Evolutionary conservation across 1,140 invertebrate genomes (phyloP), one percentile per base, ranked within the genome.

Genomic region (Cherax destructor): DNA sequence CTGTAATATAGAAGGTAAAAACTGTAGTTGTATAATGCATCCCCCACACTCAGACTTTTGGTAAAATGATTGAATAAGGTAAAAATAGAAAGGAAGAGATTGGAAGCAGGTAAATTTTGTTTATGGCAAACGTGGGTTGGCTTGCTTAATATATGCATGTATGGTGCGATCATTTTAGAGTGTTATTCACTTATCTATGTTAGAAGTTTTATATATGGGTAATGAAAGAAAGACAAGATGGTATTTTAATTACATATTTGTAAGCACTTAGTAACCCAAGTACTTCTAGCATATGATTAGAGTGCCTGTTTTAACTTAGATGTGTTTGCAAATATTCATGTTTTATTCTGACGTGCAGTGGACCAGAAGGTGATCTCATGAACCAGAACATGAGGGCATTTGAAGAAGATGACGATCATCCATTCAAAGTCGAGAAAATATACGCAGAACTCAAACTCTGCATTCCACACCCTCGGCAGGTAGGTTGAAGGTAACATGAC

Each of bases 291-390:
- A 50, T 74, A 72, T 85, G 61, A 74, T 10, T 9, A 74, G 61
- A 16, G 13, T 50, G 61, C 69, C 83, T 85, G 47, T 69, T 81
- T 72, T 52, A 13, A 6, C 74, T 61, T 81, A 79, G 77, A 24
- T 72, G 80, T 24, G 13, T 21, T 61, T 84, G 52, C 74, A 76
- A 56, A 61, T 77, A 83, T 90, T 90, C 52, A 84, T 90, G 83
- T 91, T 91, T 91, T 84, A 52, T 65, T 84, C 59, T 91, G 81
- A 78, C 47, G 83, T 84, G 83, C 88, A 91, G 81, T 91, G 88
- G 83, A 41, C 81, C 83, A 30, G 81, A 47, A 78, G 83, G 83
- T 77, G 83, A 84, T 21, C 21, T 24, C 74, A n/a, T 59, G 11
- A 56, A 59, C 76, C 50, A 13, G 16, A 59, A 61, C 56, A 61